Conservation (phyloP, 2,888 invertebrate species). For the Brachyptera putata region DNA sequence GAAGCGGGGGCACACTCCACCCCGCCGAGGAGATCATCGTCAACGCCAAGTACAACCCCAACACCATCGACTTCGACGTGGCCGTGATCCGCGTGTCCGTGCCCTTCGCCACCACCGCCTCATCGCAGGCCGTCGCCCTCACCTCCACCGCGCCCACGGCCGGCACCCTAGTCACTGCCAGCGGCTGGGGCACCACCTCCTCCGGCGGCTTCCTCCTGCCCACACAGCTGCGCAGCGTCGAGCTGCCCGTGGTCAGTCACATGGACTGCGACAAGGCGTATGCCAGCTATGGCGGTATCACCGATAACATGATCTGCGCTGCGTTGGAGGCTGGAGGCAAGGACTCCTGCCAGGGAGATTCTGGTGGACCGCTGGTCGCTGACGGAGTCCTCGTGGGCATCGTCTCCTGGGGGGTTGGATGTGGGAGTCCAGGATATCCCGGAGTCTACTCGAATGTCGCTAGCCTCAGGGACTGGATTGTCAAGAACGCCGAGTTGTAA, state of each 20-base stretch:
- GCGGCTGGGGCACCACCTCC: slow-evolving; percentile 41
- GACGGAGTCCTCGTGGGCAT: background rate
- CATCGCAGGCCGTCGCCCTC: slow-evolving; percentile 9
- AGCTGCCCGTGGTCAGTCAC: background rate
- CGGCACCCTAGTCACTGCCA: slow-evolving; percentile 35
- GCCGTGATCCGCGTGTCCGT: slow-evolving; percentile 52
- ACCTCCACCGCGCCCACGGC: background rate
- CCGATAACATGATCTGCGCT: slow-evolving; percentile 19
- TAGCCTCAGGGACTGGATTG: background rate
- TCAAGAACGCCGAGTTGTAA: background rate
- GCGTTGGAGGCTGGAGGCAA: slow-evolving; percentile 42
- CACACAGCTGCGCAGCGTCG: background rate
- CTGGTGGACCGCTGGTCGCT: background rate
- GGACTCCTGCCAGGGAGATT: slow-evolving; percentile 21
- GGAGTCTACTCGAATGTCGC: background rate
- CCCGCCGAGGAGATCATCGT: slow-evolving; percentile 48
- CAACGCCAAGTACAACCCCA: slow-evolving; percentile 51
- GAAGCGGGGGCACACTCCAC: slow-evolving; percentile 51
- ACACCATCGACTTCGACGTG: slow-evolving; percentile 55
- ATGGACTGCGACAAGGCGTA: background rate
- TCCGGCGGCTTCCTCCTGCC: slow-evolving; percentile 40
- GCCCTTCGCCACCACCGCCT: slow-evolving; percentile 36
- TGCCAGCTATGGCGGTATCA: slow-evolving; percentile 8
- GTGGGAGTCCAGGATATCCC: background rate
- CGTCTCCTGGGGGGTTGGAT: background rate